These are phyloP conservation scores for Sorex fumeus DNA, from an alignment of 2,113 vertebrate genomes.

Conservation along the genomic window DNA sequence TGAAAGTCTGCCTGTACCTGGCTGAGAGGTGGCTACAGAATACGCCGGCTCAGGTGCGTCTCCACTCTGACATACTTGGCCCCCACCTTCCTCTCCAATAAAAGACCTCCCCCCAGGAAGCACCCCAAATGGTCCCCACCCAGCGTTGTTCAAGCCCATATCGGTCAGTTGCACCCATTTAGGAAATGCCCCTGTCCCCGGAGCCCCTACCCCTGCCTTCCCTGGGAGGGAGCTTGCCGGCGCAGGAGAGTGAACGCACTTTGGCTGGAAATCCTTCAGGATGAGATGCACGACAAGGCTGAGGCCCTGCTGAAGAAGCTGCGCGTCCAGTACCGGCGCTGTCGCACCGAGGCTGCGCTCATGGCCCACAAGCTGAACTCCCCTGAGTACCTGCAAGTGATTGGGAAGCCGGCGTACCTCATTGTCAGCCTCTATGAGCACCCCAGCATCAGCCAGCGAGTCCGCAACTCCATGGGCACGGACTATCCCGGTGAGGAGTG, in stretches of 20 bases:
- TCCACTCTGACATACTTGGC: neutral
- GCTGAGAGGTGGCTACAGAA: constrained; percentile 93
- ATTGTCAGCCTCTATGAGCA: constrained; percentile 94
- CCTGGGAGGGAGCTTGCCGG: too few species aligned
- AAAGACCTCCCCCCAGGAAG: too few species aligned
- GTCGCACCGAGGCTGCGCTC: constrained; percentile 94
- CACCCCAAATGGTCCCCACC: too few species aligned
- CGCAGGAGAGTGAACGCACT: neutral
- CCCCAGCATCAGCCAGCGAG: constrained; percentile 91
- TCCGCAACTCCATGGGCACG: constrained; percentile 88
- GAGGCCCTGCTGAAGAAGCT: constrained; percentile 93
- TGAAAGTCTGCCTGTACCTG: constrained; percentile 95
- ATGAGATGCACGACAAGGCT: constrained; percentile 87
- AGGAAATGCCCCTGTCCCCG: too few species aligned
- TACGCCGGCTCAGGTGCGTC: constrained; percentile 89
- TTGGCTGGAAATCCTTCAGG: constrained; percentile 80
- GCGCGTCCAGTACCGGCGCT: constrained; percentile 92
- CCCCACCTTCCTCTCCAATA: too few species aligned
- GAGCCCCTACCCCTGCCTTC: too few species aligned
- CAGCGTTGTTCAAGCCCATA: too few species aligned
- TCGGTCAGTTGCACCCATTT: too few species aligned
- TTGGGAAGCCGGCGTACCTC: constrained; percentile 92
- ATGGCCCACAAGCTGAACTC: constrained; percentile 89
- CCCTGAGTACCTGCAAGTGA: constrained; percentile 89
- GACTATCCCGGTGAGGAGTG: constrained; percentile 92